phyloP scores from a whole-genome alignment of 1,140 invertebrate genomes.

The Atta cephalotes region DNA sequence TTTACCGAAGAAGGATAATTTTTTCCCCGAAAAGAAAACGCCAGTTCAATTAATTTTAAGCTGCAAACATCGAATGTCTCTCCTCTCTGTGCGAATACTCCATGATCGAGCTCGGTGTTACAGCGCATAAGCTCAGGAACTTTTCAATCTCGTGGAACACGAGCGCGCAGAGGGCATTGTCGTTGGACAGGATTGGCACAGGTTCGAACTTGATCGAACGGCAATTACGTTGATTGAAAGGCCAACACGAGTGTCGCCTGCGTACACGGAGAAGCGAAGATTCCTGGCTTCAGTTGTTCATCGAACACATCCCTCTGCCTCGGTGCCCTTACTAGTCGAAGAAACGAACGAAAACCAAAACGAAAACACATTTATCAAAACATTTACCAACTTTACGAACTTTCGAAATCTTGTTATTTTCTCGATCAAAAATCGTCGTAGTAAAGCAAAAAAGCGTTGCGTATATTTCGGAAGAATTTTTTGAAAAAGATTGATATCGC shows the following conservation, averaged over 20 bases:
- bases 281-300: background rate
- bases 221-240: constrained; percentile 74
- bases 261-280: constrained; percentile 42
- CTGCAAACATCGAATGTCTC: background rate
- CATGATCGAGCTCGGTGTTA: constrained; percentile 54
- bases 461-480: background rate
- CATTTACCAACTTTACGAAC: background rate
- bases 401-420: constrained; percentile 24
- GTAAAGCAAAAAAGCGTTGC: background rate
- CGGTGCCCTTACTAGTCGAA: background rate
- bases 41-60: constrained; percentile 22
- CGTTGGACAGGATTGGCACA: constrained; percentile 62
- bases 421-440: background rate
- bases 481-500: background rate
- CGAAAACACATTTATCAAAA: constrained; percentile 57
- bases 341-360: background rate
- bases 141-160: constrained; percentile 71
- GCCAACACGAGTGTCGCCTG: constrained; percentile 66
- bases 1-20: background rate
- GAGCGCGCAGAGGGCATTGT: constrained; percentile 49
- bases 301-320: constrained; percentile 5
- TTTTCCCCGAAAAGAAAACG: background rate
- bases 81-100: constrained; percentile 15
- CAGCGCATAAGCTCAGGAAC: constrained; percentile 52
- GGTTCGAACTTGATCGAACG: constrained; percentile 69